Evolutionary conservation across 2,888 invertebrate species (phyloP), one percentile per base, ranked within the genome.

Genomic region (Ischnus inquisitorius): DNA sequence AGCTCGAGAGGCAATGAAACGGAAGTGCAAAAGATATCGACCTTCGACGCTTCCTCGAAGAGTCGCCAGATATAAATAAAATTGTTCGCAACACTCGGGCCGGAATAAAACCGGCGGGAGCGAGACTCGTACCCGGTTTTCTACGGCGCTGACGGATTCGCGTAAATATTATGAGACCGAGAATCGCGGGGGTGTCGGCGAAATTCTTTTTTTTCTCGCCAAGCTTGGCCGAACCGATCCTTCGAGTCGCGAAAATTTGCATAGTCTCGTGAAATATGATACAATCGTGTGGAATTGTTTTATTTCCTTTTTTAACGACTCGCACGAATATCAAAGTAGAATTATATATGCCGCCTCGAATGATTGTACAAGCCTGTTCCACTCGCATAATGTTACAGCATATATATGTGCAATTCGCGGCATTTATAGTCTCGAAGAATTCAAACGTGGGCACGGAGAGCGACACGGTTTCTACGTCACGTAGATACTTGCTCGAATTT

Each of bases 101-200:
- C 1, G 46, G 41, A 57, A 28, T n/a, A 72, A 43, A 39, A 10
- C 22, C 16, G 19, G 19, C 14, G 16, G 68, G 39, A 43, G 14
- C 4, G 54, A 68, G 60, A n/a, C 51, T 8, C 3, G 39, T 8
- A 68, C 22, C 22, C 22, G 6, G 12, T n/a, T 6, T 19, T 48
- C 83, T 34, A 28, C 34, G 57, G 54, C 22, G 65, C 60, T 46
- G 72, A 48, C 14, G 19, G 77, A 83, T 74, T 72, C 25, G 77
- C 68, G 80, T 80, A 80, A 85, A 85, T 85, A 83, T 83, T 83
- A 80, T 72, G 64, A 71, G 41, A 64, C 3, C 19, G 19, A 41
- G n/a, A 12, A 25, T 60, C 25, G 19, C 16, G 8, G 22, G 34
- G n/a, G 22, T 28, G 46, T 22, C 22, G 41, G 25, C 19, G 16